A percentile compares a stretch with the other conserved stretches of the same genome.
Evolutionary conservation across 2,888 invertebrate genomes (phyloP).

Genomic region (Athalia circularis): DNA sequence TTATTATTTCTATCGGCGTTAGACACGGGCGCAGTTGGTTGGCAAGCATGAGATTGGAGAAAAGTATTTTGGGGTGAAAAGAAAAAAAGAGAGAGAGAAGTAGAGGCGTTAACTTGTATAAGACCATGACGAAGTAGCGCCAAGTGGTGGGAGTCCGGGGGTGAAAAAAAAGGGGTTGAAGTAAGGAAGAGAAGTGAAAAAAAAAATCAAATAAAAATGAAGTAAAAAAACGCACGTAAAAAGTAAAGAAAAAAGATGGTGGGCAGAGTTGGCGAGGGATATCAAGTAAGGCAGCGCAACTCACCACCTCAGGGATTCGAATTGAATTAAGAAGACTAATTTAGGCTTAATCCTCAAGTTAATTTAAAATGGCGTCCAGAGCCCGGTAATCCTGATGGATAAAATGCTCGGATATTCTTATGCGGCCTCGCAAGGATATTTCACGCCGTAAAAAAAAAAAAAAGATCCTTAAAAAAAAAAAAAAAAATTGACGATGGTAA

Average conservation of each 20-base stretch:
- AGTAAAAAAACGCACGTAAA: not conserved
- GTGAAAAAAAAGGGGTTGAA: not conserved
- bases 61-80: not conserved
- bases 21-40: too few species aligned
- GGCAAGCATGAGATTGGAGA: not conserved
- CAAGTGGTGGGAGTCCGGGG: not conserved
- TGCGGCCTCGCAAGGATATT: too few species aligned
- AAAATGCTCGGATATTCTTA: conserved; percentile 43
- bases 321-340: conserved; percentile 62
- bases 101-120: not conserved
- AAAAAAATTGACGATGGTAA: too few species aligned
- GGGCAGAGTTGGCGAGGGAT: not conserved
- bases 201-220: not conserved
- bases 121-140: conserved; percentile 3
- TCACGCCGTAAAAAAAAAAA: too few species aligned
- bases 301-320: conserved; percentile 52
- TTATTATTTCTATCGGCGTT: too few species aligned
- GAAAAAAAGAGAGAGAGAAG: not conserved
- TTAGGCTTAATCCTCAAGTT: conserved; percentile 58
- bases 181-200: not conserved
- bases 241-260: not conserved
- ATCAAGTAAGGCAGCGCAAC: not conserved
- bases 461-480: too few species aligned
- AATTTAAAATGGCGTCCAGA: conserved; percentile 58
- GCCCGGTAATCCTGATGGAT: conserved; percentile 55